Percentiles rank a stretch among this genome's conserved stretches.
Evolutionary conservation across 2,113 vertebrate genomes (phyloP).

Genomic region (Pachypanchax playfairii): DNA sequence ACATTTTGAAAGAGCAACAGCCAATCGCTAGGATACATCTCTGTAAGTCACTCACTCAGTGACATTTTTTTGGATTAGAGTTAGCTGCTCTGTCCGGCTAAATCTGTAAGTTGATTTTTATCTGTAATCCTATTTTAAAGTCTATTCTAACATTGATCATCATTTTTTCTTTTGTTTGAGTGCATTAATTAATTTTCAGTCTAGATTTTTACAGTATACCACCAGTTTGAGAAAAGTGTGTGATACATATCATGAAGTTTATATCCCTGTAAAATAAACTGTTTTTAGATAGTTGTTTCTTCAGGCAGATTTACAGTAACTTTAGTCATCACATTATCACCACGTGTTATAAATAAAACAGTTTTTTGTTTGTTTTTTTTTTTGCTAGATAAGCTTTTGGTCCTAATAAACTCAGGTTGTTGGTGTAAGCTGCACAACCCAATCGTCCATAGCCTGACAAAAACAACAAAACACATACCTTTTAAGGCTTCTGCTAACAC

Average conservation of each 20-base stretch:
- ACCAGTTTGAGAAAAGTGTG: no score
- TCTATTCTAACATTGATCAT: neutral
- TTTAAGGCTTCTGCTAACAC: neutral
- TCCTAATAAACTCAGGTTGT: neutral
- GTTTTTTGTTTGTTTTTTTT: no score
- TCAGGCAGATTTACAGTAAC: neutral
- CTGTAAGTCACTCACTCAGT: neutral
- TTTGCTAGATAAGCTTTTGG: neutral
- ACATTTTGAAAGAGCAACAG: neutral
- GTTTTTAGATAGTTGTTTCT: conserved; percentile 1
- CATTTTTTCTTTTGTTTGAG: neutral
- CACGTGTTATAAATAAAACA: no score
- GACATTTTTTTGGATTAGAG: neutral
- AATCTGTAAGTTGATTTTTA: neutral
- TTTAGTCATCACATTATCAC: neutral
- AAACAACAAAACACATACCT: no score
- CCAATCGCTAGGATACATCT: neutral
- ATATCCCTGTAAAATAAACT: conserved; percentile 3
- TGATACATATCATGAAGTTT: conserved; percentile 4
- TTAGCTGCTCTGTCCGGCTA: no score
- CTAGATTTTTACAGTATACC: neutral
- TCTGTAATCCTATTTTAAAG: neutral
- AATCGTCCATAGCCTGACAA: neutral
- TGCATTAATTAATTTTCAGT: neutral
- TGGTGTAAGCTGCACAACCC: neutral